Percentiles rank a stretch among this genome's conserved stretches.
These are phyloP conservation scores for Paramormyrops kingsleyae DNA, from an alignment of 2,113 vertebrate species.

Conservation along the genomic window DNA sequence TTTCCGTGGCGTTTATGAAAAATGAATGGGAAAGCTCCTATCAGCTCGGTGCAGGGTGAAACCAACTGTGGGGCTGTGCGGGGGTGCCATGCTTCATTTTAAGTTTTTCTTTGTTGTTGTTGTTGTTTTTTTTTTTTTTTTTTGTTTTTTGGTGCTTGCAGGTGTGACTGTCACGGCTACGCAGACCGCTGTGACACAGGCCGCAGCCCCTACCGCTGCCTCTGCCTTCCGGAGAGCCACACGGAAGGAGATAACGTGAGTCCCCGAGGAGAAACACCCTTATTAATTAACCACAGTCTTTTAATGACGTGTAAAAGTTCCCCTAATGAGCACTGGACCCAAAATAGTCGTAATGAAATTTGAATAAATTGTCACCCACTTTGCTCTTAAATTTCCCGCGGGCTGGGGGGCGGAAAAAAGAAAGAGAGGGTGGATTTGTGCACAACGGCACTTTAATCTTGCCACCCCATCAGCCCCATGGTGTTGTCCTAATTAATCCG, in stretches of 20 bases:
- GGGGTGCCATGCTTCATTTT: neutral
- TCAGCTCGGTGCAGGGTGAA: slow-evolving; percentile 33
- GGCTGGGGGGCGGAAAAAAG: slow-evolving; percentile 22
- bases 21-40: slow-evolving; percentile 49
- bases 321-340: slow-evolving; percentile 35
- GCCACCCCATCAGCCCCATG: slow-evolving; percentile 37
- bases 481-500: slow-evolving; percentile 39
- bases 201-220: slow-evolving; percentile 66
- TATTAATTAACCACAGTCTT: slow-evolving; percentile 39
- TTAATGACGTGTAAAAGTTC: slow-evolving; percentile 32
- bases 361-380: slow-evolving; percentile 20
- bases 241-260: slow-evolving; percentile 80
- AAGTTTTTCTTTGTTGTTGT: neutral
- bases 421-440: slow-evolving; percentile 37
- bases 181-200: slow-evolving; percentile 69
- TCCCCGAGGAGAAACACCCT: slow-evolving; percentile 32
- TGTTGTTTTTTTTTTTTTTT: neutral
- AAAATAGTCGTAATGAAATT: slow-evolving; percentile 34
- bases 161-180: slow-evolving; percentile 84
- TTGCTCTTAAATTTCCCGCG: slow-evolving; percentile 18
- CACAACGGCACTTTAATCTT: slow-evolving; percentile 35
- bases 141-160: slow-evolving; percentile 42
- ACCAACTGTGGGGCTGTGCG: neutral
- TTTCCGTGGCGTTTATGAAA: slow-evolving; percentile 62
- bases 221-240: slow-evolving; percentile 72